Evolutionary conservation across 2,797 vertebrate genomes (phyloP).

Genomic region (Phataginus tricuspis): DNA sequence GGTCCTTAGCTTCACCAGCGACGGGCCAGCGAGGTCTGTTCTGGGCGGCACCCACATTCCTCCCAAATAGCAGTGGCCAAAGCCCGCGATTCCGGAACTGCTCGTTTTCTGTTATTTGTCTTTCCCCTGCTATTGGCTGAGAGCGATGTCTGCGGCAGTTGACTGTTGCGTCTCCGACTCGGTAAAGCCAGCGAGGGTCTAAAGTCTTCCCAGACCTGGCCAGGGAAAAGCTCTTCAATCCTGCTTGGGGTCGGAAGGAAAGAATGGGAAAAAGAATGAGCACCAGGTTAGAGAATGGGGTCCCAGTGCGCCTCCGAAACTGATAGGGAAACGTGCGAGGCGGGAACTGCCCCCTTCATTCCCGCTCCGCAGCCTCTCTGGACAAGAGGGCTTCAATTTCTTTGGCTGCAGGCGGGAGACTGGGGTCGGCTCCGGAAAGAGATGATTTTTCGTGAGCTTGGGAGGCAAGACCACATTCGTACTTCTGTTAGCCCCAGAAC

Average conservation of each 20-base stretch:
- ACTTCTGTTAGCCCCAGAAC: not conserved
- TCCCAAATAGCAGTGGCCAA: not conserved
- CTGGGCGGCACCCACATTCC: not conserved
- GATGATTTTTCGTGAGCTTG: not conserved
- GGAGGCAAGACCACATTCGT: not conserved
- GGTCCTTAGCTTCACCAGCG: not conserved
- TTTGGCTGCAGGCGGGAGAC: not conserved
- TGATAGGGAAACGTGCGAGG: not conserved
- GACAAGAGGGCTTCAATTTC: not conserved
- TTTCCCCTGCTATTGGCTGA: not conserved
- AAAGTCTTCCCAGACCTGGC: rapidly evolving
- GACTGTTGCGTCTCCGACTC: not conserved
- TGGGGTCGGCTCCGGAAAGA: not conserved
- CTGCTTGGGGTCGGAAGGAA: not conserved
- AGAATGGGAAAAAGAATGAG: not conserved
- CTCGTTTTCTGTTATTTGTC: not conserved
- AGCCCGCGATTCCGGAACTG: rapidly evolving
- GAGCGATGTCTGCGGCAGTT: not conserved
- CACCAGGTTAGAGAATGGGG: not conserved
- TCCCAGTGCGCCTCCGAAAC: not conserved
- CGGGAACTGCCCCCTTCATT: not conserved
- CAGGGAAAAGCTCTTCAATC: not conserved
- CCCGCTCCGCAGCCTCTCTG: not conserved
- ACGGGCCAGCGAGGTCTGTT: not conserved
- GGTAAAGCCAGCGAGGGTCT: not conserved